Evolutionary conservation across 2,888 invertebrate genomes (phyloP).

Genomic region (Oscheius myriophilus): DNA sequence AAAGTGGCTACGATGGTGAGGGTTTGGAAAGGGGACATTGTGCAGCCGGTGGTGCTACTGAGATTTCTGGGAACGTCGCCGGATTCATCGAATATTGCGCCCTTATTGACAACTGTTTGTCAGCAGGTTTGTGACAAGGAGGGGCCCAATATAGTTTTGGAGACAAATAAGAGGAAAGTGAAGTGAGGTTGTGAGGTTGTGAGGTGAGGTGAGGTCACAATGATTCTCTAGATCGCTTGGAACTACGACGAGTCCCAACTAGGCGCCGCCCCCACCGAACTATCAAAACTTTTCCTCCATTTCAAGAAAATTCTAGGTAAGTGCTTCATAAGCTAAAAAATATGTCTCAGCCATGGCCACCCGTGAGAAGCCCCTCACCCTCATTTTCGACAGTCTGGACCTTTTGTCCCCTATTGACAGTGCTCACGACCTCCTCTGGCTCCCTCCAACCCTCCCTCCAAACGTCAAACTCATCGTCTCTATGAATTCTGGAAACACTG

Average conservation of each 20-base stretch:
- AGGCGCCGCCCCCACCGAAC: conserved; percentile 91
- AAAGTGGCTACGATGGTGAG: conserved; percentile 80
- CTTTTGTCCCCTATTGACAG: conserved; percentile 93
- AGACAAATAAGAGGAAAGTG: conserved; percentile 1
- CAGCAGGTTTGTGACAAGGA: conserved; percentile 77
- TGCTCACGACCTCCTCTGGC: conserved; percentile 93
- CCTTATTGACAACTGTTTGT: conserved; percentile 91
- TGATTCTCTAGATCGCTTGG: conserved; percentile 65
- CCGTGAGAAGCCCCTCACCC: conserved; percentile 84
- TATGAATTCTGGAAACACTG: conserved; percentile 50
- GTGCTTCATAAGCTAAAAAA: background rate
- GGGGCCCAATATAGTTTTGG: background rate
- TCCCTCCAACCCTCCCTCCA: conserved; percentile 87
- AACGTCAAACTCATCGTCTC: conserved; percentile 58
- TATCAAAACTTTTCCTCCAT: conserved; percentile 92
- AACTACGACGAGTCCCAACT: conserved; percentile 78
- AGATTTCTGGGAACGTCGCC: conserved; percentile 94
- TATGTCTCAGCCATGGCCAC: conserved; percentile 83
- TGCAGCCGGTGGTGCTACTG: conserved; percentile 85
- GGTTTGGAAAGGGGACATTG: conserved; percentile 71
- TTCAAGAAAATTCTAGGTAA: conserved; percentile 79
- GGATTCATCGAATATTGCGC: conserved; percentile 91
- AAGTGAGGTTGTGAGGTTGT: too few species aligned
- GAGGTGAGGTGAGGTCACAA: background rate
- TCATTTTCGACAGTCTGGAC: conserved; percentile 95